phyloP scores from a whole-genome alignment of 2,888 invertebrate genomes.

The Loripinus fragilis region DNA sequence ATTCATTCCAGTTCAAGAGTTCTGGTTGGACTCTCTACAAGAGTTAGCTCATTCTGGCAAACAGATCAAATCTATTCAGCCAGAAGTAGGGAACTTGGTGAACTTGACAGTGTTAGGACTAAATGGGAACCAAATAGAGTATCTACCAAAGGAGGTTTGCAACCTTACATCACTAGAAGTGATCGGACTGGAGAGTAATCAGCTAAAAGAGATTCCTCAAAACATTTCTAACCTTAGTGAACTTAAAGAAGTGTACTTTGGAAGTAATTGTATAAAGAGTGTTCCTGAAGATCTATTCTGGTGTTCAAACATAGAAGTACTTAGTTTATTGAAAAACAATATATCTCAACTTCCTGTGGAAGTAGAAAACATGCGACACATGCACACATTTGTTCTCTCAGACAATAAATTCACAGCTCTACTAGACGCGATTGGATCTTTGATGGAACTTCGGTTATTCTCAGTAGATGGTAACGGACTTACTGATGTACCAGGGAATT shows the following conservation, averaged over 20 bases:
- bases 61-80: constrained; percentile 69
- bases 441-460: constrained; percentile 70
- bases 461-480: constrained; percentile 72
- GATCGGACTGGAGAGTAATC: constrained; percentile 77
- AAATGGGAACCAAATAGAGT: constrained; percentile 75
- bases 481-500: constrained; percentile 71
- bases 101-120: constrained; percentile 75
- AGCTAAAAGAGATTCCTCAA: constrained; percentile 69
- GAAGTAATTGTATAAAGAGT: constrained; percentile 71
- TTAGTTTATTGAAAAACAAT: constrained; percentile 76
- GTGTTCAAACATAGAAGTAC: constrained; percentile 73
- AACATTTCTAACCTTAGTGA: constrained; percentile 74
- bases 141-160: constrained; percentile 74
- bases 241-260: constrained; percentile 78
- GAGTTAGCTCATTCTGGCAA: constrained; percentile 80
- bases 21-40: constrained; percentile 73
- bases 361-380: constrained; percentile 73
- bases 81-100: constrained; percentile 71
- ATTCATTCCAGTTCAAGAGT: constrained; percentile 79
- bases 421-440: constrained; percentile 71
- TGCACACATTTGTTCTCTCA: constrained; percentile 74
- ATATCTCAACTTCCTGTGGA: constrained; percentile 77
- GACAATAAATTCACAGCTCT: constrained; percentile 71
- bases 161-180: constrained; percentile 69
- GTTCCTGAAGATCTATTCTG: constrained; percentile 79